Percentiles rank a stretch among this genome's conserved stretches.
Evolutionary conservation across 2,797 vertebrate species (phyloP).

Genomic region (Emydoidea blandingii): DNA sequence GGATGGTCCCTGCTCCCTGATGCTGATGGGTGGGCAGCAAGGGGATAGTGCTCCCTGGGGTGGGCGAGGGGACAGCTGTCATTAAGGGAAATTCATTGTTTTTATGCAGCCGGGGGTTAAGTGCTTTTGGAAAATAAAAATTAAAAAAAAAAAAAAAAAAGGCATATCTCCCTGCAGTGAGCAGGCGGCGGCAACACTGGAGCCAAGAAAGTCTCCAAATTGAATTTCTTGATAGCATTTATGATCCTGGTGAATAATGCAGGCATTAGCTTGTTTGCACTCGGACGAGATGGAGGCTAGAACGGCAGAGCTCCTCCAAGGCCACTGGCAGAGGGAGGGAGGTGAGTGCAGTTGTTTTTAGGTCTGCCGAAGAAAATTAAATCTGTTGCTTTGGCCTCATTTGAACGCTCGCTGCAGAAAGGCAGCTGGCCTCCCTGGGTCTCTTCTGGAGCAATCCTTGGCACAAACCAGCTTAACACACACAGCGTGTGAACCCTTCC

Average conservation of each 20-base stretch:
- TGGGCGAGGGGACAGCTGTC: background rate
- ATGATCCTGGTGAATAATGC: background rate
- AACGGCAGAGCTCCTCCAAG: background rate
- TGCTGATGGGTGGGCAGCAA: background rate
- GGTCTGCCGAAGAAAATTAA: background rate
- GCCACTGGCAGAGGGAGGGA: background rate
- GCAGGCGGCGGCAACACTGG: background rate
- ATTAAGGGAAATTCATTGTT: background rate
- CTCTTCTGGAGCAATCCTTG: background rate
- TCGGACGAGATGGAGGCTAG: background rate
- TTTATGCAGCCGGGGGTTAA: background rate
- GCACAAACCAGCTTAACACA: background rate
- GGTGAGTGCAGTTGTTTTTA: background rate
- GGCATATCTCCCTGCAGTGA: background rate
- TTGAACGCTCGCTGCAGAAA: fast-evolving
- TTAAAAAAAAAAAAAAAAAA: constrained; percentile 18
- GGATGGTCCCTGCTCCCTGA: background rate
- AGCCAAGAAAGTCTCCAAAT: constrained; percentile 1
- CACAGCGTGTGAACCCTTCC: background rate
- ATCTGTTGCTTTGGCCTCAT: background rate
- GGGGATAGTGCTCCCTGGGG: background rate
- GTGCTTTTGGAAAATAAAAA: constrained; percentile 5
- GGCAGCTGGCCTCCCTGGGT: background rate
- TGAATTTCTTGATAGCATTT: constrained; percentile 12
- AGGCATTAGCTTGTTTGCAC: background rate